phyloP scores from a whole-genome alignment of 2,888 invertebrate genomes.

The Mythimna impura region DNA sequence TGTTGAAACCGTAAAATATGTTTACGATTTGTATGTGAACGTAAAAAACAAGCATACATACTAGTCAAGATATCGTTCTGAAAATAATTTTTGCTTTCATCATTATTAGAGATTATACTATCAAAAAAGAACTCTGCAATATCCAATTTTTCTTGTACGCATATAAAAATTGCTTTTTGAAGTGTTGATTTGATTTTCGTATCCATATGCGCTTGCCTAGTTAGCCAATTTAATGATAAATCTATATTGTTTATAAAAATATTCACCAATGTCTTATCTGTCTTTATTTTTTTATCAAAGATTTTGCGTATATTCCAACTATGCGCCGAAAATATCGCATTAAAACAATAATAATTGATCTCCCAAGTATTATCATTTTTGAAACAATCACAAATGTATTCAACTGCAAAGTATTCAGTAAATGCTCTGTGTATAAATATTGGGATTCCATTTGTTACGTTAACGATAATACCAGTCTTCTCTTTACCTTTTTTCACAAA shows the following conservation, averaged over 20 bases:
- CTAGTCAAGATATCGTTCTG: no score
- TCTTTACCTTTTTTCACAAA: constrained; percentile 36
- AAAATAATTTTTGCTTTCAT: no score
- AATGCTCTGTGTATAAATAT: constrained; percentile 36
- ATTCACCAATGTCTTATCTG: background rate
- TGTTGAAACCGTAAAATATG: no score
- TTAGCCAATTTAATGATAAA: background rate
- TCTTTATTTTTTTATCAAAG: constrained; percentile 14
- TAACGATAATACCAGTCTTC: constrained; percentile 42
- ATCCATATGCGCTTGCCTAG: background rate
- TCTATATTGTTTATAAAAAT: background rate
- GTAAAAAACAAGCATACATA: no score
- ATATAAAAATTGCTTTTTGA: no score
- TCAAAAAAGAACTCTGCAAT: no score
- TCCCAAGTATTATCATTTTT: constrained; percentile 12
- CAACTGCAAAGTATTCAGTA: constrained; percentile 51
- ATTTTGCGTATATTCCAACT: background rate
- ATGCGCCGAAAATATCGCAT: background rate
- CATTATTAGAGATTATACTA: no score
- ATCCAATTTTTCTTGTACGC: no score
- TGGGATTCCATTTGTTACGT: constrained; percentile 31
- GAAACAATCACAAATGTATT: constrained; percentile 42
- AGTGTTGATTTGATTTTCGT: background rate
- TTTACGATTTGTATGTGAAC: no score
- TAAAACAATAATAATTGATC: background rate